phyloP scores from a whole-genome alignment of 2,113 vertebrate species.

The Sterna hirundo region DNA sequence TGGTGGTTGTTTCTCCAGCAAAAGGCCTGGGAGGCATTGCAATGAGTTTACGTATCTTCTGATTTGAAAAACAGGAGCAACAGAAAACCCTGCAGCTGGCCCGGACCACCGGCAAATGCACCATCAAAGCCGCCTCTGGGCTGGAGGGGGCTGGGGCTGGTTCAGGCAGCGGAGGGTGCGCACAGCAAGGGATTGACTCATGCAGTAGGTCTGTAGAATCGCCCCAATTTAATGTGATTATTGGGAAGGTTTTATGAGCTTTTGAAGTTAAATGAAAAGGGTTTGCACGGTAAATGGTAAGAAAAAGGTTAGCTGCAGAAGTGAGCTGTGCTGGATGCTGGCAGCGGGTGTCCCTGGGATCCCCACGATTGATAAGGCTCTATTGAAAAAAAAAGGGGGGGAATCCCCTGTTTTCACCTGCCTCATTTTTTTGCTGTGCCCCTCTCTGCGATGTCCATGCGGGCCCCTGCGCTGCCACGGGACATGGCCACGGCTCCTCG shows the following conservation, averaged over 20 bases:
- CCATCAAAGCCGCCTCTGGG: not conserved
- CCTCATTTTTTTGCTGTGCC: not conserved
- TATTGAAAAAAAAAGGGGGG: not conserved
- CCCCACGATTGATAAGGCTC: not conserved
- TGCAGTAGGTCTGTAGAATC: not conserved
- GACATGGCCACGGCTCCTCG: not conserved
- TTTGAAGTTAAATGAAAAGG: not conserved
- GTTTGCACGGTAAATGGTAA: not conserved
- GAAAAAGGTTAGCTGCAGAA: not conserved
- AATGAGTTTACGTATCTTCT: not conserved
- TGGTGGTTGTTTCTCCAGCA: not conserved
- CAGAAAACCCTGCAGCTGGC: not conserved
- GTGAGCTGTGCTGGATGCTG: not conserved
- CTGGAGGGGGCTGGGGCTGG: not conserved
- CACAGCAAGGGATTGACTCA: not conserved
- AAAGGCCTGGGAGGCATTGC: not conserved
- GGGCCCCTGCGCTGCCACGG: not conserved
- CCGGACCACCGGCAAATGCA: accelerated
- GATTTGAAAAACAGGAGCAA: not conserved
- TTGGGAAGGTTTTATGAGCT: not conserved
- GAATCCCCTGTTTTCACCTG: not conserved
- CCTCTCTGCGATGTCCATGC: not conserved
- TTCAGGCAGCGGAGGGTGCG: accelerated
- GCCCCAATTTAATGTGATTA: not conserved
- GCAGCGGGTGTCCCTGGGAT: not conserved